Base-by-base conservation (phyloP, 2,888 invertebrate genomes). In the Cantharis lateralis region DNA sequence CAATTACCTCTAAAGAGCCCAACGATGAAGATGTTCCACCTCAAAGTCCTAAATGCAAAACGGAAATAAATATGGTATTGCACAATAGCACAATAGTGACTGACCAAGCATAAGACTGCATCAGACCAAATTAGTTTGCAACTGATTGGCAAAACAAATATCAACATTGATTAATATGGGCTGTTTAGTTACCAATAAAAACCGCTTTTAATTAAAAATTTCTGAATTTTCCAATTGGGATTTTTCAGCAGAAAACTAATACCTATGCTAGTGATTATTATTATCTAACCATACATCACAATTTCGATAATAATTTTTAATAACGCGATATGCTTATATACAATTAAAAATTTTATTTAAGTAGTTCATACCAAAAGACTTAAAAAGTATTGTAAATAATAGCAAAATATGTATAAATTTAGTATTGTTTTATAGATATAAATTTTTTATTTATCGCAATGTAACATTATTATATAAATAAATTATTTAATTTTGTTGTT, bases 21-120 rank as follows among this genome's bases (percentile, higher is more conserved):
- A n/a, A n/a, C n/a, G 48, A 48, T 48, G 48, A 48, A 48, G 48
- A 48, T 7, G 48, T n/a, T 13, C 15, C 62, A 11, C 79, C 79
- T 20, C 74, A 74, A 63, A 76, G 76, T 32, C 77, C 79, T 15
- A 78, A 75, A 74, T 75, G 75, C 61, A 80, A 78, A 71, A 74
- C 79, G 24, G 70, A 75, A n/a, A 78, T 78, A 71, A 78, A 70
- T 73, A 32, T 75, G 4, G 70, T 80, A 15, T 69, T 80, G n/a
- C 48, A 48, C 48, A 48, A 48, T 48, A 48, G 7, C 9, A n/a
- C 48, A 48, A 48, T 48, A 48, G 32, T 32, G 32, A 48, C 48
- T 48, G 48, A 48, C 48, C n/a, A 48, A 48, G 48, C 9, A 48
- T n/a, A 48, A 48, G 48, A 48, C 48, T 48, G 48, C n/a, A 48